These are phyloP conservation scores for Ips nitidus DNA, from an alignment of 1,140 invertebrate genomes.

Conservation along the genomic window DNA sequence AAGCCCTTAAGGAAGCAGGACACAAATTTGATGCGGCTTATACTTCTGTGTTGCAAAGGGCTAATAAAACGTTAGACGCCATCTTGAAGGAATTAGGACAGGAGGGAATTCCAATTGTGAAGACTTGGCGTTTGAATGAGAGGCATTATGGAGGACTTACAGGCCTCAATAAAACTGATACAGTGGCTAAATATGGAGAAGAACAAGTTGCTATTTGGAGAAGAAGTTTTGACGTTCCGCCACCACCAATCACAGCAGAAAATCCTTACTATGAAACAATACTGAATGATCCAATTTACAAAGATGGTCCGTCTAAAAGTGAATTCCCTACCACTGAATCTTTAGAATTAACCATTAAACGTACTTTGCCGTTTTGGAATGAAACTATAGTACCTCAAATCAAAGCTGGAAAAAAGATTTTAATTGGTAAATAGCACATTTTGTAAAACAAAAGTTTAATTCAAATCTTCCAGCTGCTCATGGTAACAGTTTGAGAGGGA, in stretches of 20 bases:
- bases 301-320: conserved; percentile 50
- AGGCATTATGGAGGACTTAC: conserved; percentile 73
- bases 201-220: conserved; percentile 68
- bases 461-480: conserved; percentile 60
- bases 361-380: conserved; percentile 69
- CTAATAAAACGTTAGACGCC: conserved; percentile 63
- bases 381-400: conserved; percentile 64
- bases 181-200: conserved; percentile 69
- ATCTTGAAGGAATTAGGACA: conserved; percentile 63
- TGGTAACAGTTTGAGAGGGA: conserved; percentile 69
- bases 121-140: conserved; percentile 72
- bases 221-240: conserved; percentile 66
- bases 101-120: conserved; percentile 58
- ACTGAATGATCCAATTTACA: conserved; percentile 56
- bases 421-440: conserved; percentile 20
- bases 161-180: conserved; percentile 70
- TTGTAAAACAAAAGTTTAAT: not conserved
- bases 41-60: conserved; percentile 67
- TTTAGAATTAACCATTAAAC: conserved; percentile 64
- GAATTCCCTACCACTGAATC: conserved; percentile 69
- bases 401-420: conserved; percentile 56
- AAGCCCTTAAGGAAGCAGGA: conserved; percentile 68
- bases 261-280: conserved; percentile 62
- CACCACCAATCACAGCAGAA: conserved; percentile 60
- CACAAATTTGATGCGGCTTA: conserved; percentile 70